A percentile compares a stretch with the other conserved stretches of the same genome.
Conservation (phyloP, 2,113 vertebrate genomes). For the Callospermophilus lateralis region DNA sequence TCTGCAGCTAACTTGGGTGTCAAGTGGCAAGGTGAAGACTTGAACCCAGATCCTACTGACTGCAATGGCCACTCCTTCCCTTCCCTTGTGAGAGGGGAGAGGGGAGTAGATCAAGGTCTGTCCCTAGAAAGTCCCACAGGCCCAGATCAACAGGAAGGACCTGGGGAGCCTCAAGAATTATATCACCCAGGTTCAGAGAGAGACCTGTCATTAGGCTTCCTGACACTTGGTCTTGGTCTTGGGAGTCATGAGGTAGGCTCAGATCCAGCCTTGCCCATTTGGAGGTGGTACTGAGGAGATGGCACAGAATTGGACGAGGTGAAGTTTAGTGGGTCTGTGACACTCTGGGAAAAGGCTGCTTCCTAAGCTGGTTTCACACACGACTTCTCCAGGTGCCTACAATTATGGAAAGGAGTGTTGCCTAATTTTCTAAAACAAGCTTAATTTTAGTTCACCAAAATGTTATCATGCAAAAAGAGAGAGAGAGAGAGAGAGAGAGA, state of each 20-base stretch:
- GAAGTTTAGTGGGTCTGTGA: neutral
- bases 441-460: neutral
- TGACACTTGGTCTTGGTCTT: neutral
- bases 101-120: too few species aligned
- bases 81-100: neutral
- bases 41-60: neutral
- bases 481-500: neutral
- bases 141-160: neutral
- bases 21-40: neutral
- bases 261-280: neutral
- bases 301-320: neutral
- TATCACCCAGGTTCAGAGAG: neutral
- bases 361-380: neutral
- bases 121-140: neutral
- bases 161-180: neutral
- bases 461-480: neutral
- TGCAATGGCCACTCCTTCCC: neutral
- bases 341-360: neutral
- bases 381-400: neutral
- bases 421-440: neutral
- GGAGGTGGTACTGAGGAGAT: neutral
- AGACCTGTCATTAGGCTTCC: neutral
- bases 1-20: neutral
- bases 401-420: neutral
- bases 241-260: neutral